Evolutionary conservation across 2,797 vertebrate species (phyloP).

Genomic region (Crypturellus tataupa): DNA sequence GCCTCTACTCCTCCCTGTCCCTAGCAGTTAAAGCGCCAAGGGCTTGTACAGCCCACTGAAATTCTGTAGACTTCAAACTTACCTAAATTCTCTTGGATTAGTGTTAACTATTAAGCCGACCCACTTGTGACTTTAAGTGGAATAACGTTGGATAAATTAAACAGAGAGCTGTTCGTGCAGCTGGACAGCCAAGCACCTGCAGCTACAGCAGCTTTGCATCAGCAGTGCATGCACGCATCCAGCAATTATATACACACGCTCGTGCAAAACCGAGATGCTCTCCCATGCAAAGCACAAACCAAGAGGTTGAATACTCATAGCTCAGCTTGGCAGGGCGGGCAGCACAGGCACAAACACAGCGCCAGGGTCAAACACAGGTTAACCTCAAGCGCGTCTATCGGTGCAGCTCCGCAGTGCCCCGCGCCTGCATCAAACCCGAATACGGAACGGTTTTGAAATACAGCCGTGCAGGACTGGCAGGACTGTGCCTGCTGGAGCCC

Average conservation of each 20-base stretch:
- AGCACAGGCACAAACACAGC: fast-evolving
- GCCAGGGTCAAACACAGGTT: fast-evolving
- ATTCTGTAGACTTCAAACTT: not conserved
- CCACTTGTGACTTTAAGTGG: not conserved
- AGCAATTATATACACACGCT: not conserved
- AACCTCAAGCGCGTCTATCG: not conserved
- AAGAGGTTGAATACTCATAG: not conserved
- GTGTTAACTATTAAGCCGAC: not conserved
- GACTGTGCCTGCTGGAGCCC: not conserved
- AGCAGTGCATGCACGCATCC: not conserved
- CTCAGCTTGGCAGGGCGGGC: not conserved
- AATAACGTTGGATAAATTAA: not conserved
- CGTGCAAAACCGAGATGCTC: conserved; percentile 11
- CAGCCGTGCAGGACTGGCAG: not conserved
- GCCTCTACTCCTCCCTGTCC: not conserved
- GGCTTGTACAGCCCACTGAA: not conserved
- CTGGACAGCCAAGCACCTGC: not conserved
- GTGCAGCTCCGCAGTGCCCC: not conserved
- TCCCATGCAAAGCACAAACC: not conserved
- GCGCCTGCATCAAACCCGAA: not conserved
- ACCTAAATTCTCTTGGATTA: not conserved
- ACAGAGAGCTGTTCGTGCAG: not conserved
- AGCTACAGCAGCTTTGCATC: not conserved
- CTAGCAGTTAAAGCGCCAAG: not conserved
- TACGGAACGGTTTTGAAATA: not conserved